Conservation (phyloP, 2,888 invertebrate genomes). For the Diloba caeruleocephala region DNA sequence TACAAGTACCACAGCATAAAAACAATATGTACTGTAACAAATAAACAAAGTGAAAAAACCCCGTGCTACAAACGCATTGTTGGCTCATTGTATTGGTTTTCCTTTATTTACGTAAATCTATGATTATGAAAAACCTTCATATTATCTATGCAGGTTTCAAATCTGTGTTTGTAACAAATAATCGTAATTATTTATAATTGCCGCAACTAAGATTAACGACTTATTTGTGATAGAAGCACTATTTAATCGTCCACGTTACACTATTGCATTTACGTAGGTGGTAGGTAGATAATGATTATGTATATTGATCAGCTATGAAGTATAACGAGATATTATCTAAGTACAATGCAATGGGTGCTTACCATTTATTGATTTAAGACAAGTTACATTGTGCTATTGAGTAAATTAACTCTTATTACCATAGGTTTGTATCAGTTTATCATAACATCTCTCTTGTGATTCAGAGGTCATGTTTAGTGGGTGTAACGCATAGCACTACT, state of each 20-base stretch:
- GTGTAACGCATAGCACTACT: neutral
- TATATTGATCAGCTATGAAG: no score
- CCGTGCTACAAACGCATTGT: slow-evolving; percentile 27
- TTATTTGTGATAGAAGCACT: neutral
- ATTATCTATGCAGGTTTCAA: slow-evolving; percentile 8
- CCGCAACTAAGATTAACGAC: slow-evolving; percentile 12
- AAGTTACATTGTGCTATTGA: no score
- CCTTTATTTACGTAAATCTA: slow-evolving; percentile 38
- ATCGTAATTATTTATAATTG: slow-evolving; percentile 11
- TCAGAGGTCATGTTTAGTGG: slow-evolving; percentile 2
- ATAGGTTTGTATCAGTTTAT: neutral
- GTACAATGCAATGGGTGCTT: no score
- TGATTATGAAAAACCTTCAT: slow-evolving; percentile 22
- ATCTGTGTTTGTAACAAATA: slow-evolving; percentile 22
- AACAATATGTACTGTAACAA: slow-evolving; percentile 25
- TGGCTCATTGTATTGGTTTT: slow-evolving; percentile 31
- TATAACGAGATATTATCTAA: no score
- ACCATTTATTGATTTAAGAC: no score
- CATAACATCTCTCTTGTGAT: neutral
- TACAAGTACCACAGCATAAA: slow-evolving; percentile 1
- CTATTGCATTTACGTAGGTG: no score
- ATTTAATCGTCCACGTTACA: no score
- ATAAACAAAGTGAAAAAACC: slow-evolving; percentile 25
- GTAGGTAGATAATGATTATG: no score
- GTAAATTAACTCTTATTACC: neutral